Conservation (phyloP, 2,888 invertebrate genomes). For the Drosophila aldrichi region DNA sequence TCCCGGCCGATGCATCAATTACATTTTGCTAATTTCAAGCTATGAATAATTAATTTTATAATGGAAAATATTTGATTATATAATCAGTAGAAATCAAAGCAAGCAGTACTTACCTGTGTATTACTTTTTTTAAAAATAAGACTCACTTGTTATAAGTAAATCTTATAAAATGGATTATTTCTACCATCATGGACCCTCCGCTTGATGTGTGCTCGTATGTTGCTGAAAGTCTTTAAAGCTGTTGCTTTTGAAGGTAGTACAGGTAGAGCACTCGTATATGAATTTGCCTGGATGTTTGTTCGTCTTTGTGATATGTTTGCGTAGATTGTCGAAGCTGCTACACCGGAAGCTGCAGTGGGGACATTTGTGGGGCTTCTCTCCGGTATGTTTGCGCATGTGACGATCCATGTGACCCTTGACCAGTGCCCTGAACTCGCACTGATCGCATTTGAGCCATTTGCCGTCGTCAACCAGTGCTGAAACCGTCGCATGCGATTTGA, state of each 20-base stretch:
- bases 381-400: slow-evolving; percentile 91
- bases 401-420: slow-evolving; percentile 90
- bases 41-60: too few species aligned
- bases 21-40: too few species aligned
- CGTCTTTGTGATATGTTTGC: slow-evolving; percentile 93
- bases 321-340: slow-evolving; percentile 93
- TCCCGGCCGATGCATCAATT: slow-evolving; percentile 59
- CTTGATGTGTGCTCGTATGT: slow-evolving; percentile 64
- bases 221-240: slow-evolving; percentile 76
- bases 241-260: slow-evolving; percentile 77
- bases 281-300: slow-evolving; percentile 91
- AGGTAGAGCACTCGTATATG: slow-evolving; percentile 91
- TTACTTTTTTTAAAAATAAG: too few species aligned
- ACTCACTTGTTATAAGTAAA: too few species aligned
- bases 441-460: slow-evolving; percentile 88
- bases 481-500: slow-evolving; percentile 74
- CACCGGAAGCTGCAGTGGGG: slow-evolving; percentile 92
- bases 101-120: too few species aligned
- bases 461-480: slow-evolving; percentile 53
- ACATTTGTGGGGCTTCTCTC: slow-evolving; percentile 93
- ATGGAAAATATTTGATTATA: too few species aligned
- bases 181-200: neutral
- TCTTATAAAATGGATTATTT: neutral
- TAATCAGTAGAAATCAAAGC: too few species aligned
- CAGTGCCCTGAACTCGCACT: slow-evolving; percentile 90